Evolutionary conservation across 2,113 vertebrate genomes (phyloP).

Genomic region (Notarius lentiginosus): DNA sequence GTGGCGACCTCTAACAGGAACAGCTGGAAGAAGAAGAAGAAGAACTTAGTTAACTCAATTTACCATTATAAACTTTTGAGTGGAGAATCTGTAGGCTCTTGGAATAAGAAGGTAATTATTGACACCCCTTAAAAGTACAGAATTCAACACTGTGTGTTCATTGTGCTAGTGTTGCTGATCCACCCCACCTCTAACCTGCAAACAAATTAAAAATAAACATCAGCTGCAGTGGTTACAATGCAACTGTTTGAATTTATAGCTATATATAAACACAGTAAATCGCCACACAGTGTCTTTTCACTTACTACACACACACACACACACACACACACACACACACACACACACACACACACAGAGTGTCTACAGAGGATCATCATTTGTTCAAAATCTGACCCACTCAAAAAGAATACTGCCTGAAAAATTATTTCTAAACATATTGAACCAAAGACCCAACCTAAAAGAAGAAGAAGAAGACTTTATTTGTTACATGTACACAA

Average conservation of each 20-base stretch:
- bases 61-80: background rate
- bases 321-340: background rate
- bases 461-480: background rate
- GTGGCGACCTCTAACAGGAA: no score
- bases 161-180: slow-evolving; percentile 24
- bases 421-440: background rate
- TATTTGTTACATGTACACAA: background rate
- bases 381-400: background rate
- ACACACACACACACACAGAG: background rate
- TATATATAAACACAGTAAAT: background rate
- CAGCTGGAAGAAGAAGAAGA: no score
- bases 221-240: slow-evolving; percentile 54
- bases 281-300: background rate
- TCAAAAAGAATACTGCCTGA: background rate
- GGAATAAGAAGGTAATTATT: slow-evolving; percentile 1
- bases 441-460: background rate
- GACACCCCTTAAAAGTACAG: background rate
- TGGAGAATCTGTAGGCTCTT: background rate
- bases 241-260: background rate
- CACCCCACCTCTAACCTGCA: slow-evolving; percentile 48
- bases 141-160: background rate
- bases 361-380: background rate
- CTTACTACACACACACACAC: background rate
- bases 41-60: background rate
- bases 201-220: slow-evolving; percentile 1